Percentiles rank a stretch among this genome's conserved stretches.
Conservation (phyloP, 2,797 vertebrate genomes). For the Lutjanus argentimaculatus region DNA sequence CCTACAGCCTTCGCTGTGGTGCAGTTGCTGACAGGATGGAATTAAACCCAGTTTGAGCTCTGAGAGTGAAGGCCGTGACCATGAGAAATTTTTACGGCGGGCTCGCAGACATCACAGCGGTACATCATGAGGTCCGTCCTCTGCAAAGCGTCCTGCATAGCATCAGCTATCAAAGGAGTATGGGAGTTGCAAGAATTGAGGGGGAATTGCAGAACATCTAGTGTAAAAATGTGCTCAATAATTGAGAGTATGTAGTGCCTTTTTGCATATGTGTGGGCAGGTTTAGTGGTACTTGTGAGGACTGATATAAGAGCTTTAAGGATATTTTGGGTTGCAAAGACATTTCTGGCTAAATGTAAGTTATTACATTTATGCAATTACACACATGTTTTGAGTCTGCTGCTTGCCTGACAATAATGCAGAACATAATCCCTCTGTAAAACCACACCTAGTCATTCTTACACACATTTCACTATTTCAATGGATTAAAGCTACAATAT, state of each 20-base stretch:
- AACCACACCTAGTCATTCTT: background rate
- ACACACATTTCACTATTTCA: background rate
- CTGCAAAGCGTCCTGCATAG: slow-evolving; percentile 29
- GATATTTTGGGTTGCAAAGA: slow-evolving; percentile 1
- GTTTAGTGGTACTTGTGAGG: slow-evolving; percentile 6
- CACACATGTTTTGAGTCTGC: background rate
- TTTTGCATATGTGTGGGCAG: background rate
- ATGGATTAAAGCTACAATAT: background rate
- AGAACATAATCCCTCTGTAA: background rate
- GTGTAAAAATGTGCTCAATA: slow-evolving; percentile 32
- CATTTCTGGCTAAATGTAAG: background rate
- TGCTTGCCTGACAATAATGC: background rate
- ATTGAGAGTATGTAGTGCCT: slow-evolving; percentile 7
- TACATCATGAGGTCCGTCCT: slow-evolving; percentile 29
- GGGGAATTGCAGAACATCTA: slow-evolving; percentile 29
- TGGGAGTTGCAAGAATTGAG: slow-evolving; percentile 20
- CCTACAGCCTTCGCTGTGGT: slow-evolving; percentile 34
- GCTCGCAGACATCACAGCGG: slow-evolving; percentile 42
- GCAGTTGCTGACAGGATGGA: slow-evolving; percentile 64
- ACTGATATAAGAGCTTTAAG: background rate
- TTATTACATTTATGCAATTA: background rate
- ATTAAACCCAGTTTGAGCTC: slow-evolving; percentile 61
- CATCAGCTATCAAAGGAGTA: slow-evolving; percentile 42
- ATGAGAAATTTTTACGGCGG: slow-evolving; percentile 32
- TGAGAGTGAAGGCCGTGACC: slow-evolving; percentile 60